Evolutionary conservation across 2,113 vertebrate species (phyloP).

Genomic region (Lepisosteus oculatus): DNA sequence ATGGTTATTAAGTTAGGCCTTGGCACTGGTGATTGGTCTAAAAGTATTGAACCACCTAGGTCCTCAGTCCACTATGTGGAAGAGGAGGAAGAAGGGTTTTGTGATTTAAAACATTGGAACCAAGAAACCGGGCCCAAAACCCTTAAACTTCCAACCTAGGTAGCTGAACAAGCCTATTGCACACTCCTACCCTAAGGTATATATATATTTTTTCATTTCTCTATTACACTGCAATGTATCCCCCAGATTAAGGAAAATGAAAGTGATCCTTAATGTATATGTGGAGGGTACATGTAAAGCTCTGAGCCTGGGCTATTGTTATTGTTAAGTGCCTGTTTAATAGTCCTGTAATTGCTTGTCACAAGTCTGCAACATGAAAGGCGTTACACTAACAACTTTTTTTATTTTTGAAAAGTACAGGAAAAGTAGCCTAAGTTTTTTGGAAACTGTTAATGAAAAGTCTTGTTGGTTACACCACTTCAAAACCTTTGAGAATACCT

Average conservation of each 20-base stretch:
- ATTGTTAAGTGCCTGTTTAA: no score
- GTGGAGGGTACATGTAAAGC: background rate
- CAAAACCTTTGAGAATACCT: no score
- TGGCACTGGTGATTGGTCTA: conserved; percentile 64
- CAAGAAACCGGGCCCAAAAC: conserved; percentile 76
- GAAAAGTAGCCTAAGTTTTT: no score
- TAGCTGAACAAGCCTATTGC: conserved; percentile 68
- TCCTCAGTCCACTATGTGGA: conserved; percentile 81
- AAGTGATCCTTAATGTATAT: conserved; percentile 19
- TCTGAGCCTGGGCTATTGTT: no score
- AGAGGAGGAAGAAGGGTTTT: conserved; percentile 83
- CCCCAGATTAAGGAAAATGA: conserved; percentile 30
- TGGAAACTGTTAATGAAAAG: no score
- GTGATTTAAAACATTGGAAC: conserved; percentile 65
- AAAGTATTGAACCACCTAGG: conserved; percentile 79
- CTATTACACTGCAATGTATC: conserved; percentile 14
- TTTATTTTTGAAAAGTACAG: no score
- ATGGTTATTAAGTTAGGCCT: conserved; percentile 40
- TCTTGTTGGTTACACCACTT: no score
- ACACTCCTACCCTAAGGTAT: conserved; percentile 79
- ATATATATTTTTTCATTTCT: background rate
- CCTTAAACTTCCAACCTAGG: conserved; percentile 77
- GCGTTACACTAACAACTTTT: no score
- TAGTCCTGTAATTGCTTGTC: no score
- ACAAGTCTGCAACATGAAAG: no score